Evolutionary conservation across 2,888 invertebrate genomes (phyloP).

Genomic region (Philereme vetulata): DNA sequence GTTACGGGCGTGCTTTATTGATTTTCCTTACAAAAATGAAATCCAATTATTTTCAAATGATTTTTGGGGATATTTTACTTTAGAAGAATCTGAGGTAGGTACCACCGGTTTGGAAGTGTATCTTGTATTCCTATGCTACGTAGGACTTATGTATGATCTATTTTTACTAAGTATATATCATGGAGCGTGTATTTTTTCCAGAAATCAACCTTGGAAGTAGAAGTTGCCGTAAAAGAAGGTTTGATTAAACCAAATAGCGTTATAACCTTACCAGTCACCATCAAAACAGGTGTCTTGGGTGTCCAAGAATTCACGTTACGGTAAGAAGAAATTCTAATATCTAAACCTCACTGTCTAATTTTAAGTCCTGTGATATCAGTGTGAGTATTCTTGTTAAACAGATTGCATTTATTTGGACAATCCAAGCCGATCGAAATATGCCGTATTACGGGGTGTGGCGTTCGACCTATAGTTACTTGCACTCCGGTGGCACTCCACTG

Average conservation of each 20-base stretch:
- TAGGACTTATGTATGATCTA: background rate
- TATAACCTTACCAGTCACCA: conserved; percentile 66
- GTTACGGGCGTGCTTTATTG: conserved; percentile 84
- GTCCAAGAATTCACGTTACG: conserved; percentile 65
- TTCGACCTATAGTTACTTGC: conserved; percentile 87
- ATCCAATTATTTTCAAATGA: conserved; percentile 75
- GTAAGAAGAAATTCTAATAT: conserved; percentile 43
- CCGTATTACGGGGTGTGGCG: conserved; percentile 80
- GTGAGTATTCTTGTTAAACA: conserved; percentile 27
- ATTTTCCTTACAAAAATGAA: conserved; percentile 78
- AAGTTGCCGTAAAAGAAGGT: conserved; percentile 63
- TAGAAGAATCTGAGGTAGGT: conserved; percentile 39
- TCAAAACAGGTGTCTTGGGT: conserved; percentile 74
- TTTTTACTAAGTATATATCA: background rate
- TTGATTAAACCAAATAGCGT: conserved; percentile 72
- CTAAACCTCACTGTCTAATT: background rate
- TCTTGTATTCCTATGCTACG: background rate
- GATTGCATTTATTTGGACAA: conserved; percentile 71
- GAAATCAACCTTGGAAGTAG: conserved; percentile 55
- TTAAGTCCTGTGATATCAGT: background rate
- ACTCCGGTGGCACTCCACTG: conserved; percentile 85
- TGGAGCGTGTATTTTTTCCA: conserved; percentile 41
- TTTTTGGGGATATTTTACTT: conserved; percentile 64
- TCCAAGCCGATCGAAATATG: conserved; percentile 72
- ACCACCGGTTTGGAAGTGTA: background rate